Evolutionary conservation across 2,797 vertebrate species (phyloP), one percentile per base, ranked within the genome.

Genomic region (Platalea minor): DNA sequence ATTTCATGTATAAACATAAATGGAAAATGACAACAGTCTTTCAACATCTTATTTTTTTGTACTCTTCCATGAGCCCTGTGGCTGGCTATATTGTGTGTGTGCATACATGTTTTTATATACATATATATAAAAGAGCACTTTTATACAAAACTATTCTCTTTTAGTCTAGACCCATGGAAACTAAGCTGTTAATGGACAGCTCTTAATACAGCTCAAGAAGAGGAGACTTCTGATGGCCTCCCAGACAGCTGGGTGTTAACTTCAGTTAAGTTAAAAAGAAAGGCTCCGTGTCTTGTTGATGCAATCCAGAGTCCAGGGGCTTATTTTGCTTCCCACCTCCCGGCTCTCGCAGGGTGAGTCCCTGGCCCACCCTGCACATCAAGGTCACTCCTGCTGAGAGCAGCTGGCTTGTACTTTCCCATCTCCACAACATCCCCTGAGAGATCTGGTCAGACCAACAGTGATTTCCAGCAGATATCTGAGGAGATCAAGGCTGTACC

Each of bases 281-380:
- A 77, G 51, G 14, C 18, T 89, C 41, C 1, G 0, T 23, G 15
- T 43, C 43, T 76, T 57, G 26, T 56, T 51, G 39, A 56, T 37
- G 21, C 8, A 15, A 85, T 68, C 13, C 18, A 20, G 35, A 76
- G n/a, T 26, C 33, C 18, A 39, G 35, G 19, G 16, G 7, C 5
- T 94, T 79, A 14, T 70, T 87, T 82, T 87, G 13, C 37, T 29
- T 65, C n/a, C 60, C 45, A 63, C 14, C 25, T 76, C 20, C 25
- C 5, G 4, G 18, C 17, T 75, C 9, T 59, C 1, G 0, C 25
- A 46, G 11, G 17, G 0, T 65, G 26, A 75, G 50, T 3, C 29
- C 19, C n/a, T 41, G 39, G 24, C 59, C 10, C 24, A 64, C 8
- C 17, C 43, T 2, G 1, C 6, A 0, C 37, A 25, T 33, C 3